These are phyloP conservation scores for Drosophila seclusa DNA, from an alignment of 2,888 invertebrate genomes.

Conservation along the genomic window DNA sequence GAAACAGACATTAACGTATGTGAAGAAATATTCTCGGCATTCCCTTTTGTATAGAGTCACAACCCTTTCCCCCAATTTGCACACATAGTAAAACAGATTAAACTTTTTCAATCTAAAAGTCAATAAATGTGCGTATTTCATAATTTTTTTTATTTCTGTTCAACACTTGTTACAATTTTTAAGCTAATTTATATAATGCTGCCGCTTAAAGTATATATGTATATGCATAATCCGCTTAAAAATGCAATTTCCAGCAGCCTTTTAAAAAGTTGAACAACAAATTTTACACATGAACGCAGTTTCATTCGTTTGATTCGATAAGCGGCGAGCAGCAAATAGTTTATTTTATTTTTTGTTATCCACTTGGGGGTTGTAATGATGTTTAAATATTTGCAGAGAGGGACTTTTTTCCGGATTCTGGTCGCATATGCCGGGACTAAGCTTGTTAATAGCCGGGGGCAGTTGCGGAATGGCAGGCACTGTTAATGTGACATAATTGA, in stretches of 20 bases:
- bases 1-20: neutral
- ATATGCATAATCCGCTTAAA: constrained; percentile 74
- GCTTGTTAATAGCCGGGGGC: constrained; percentile 61
- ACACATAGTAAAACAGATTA: constrained; percentile 28
- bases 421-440: constrained; percentile 61
- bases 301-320: constrained; percentile 48
- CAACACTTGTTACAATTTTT: constrained; percentile 79
- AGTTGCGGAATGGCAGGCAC: constrained; percentile 9
- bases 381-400: constrained; percentile 63
- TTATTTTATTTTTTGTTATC: constrained; percentile 10
- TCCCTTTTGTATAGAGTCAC: neutral
- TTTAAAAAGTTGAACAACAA: constrained; percentile 60
- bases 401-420: constrained; percentile 28
- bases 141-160: constrained; percentile 28
- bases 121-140: constrained; percentile 47
- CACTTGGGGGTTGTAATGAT: constrained; percentile 63
- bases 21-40: neutral
- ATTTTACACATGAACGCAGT: constrained; percentile 75
- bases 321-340: constrained; percentile 39
- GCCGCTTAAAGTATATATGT: constrained; percentile 22
- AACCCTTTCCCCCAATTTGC: neutral
- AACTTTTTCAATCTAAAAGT: constrained; percentile 56
- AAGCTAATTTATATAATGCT: constrained; percentile 66
- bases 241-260: constrained; percentile 58
- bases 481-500: constrained; percentile 82